Evolutionary conservation across 2,113 vertebrate genomes (phyloP).

Genomic region (Melanerpes formicivorus): DNA sequence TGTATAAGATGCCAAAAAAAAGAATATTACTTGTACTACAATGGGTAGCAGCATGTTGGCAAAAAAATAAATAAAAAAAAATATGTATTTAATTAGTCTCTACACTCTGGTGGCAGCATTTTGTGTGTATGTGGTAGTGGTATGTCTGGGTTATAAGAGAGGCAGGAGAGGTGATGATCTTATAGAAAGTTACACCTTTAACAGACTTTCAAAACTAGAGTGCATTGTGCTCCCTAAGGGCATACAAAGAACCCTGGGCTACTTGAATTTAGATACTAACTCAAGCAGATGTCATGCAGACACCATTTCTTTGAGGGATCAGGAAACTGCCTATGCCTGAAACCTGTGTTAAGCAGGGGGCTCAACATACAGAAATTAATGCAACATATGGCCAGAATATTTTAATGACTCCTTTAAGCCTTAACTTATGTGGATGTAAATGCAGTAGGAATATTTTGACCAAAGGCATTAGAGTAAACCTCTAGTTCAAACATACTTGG

Average conservation of each 20-base stretch:
- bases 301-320: background rate
- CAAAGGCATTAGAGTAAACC: background rate
- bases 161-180: background rate
- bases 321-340: background rate
- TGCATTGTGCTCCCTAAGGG: background rate
- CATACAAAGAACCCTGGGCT: background rate
- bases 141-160: background rate
- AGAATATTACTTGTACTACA: background rate
- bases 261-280: background rate
- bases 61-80: too few species aligned
- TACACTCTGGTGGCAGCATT: background rate
- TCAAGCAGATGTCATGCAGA: background rate
- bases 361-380: too few species aligned
- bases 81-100: background rate
- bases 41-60: background rate
- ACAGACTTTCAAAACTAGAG: background rate
- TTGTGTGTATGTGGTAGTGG: background rate
- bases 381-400: background rate
- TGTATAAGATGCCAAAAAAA: background rate
- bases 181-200: background rate
- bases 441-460: background rate
- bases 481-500: background rate
- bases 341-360: background rate
- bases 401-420: background rate
- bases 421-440: background rate